Evolutionary conservation across 1,140 invertebrate species (phyloP), one percentile per base, ranked within the genome.

Genomic region (Drosophila triauraria): DNA sequence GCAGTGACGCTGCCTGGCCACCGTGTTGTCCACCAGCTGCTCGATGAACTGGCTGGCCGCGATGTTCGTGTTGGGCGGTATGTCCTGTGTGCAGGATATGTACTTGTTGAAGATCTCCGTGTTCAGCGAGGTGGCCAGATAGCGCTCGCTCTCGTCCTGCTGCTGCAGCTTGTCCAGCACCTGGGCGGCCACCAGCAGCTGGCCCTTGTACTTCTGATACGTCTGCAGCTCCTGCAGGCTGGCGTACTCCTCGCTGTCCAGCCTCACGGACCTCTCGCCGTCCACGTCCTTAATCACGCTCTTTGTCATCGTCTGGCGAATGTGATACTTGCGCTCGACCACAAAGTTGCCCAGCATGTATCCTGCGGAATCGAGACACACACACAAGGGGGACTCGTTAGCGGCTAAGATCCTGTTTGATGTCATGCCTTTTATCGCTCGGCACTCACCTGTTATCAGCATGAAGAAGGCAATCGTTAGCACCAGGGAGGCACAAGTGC

Each of bases 281-380:
- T 70, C 81, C 30, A 46, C 43, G 10, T 43, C 35, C 59, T 72
- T 88, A 65, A 90, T 72, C 59, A 76, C 57, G 53, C 77, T 91
- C 68, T 71, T 92, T 82, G 85, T 74, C 57, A 91, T 27, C 53
- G 86, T 20, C 62, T 92, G 86, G 25, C 78, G 88, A 56, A 92
- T 91, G 64, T 91, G 87, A 70, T 92, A 85, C 78, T 92, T 91
- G 20, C 92, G 92, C 60, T 93, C 91, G 17, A 86, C 71, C 50
- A 92, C 91, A 53, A 92, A 92, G 68, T 92, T 92, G 20, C 92
- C 92, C 43, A 93, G 72, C 59, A 93, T 68, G 67, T 92, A 93
- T 56, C 92, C 92, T 92, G 78, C 20, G 46, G 67, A 64, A 60
- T 40, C 2, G 25, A 61, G 32, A 68, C 48, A 59, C 75, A 84